Percentiles rank a stretch among this genome's conserved stretches.
phyloP scores from a whole-genome alignment of 2,888 invertebrate genomes.

The Tipula lateralis region DNA sequence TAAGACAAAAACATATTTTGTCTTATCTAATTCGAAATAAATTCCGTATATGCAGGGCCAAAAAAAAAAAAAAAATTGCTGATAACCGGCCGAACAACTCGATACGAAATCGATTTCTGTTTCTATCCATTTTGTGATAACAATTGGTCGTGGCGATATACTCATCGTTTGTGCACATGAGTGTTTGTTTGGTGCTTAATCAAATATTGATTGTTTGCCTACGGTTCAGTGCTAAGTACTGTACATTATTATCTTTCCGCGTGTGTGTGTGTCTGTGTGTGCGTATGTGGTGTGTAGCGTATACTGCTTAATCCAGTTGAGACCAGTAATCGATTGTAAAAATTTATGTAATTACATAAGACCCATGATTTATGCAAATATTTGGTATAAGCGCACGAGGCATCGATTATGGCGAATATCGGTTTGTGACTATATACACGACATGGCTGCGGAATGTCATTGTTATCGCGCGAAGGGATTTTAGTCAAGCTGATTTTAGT shows the following conservation, averaged over 20 bases:
- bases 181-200: neutral
- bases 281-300: too few relatives aligned
- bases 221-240: neutral
- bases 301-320: neutral
- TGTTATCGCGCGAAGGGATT: neutral
- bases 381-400: neutral
- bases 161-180: neutral
- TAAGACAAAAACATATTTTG: neutral
- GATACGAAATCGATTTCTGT: neutral
- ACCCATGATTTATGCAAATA: neutral
- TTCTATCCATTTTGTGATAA: neutral
- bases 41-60: neutral
- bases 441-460: neutral
- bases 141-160: neutral
- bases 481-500: too few relatives aligned
- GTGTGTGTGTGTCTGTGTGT: too few relatives aligned
- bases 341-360: neutral
- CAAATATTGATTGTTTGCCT: neutral
- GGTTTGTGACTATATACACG: too few relatives aligned
- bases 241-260: neutral
- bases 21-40: conserved; percentile 1
- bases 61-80: neutral
- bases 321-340: neutral
- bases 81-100: neutral
- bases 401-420: neutral